phyloP scores from a whole-genome alignment of 1,140 invertebrate species.

The Camponotus vicinus region DNA sequence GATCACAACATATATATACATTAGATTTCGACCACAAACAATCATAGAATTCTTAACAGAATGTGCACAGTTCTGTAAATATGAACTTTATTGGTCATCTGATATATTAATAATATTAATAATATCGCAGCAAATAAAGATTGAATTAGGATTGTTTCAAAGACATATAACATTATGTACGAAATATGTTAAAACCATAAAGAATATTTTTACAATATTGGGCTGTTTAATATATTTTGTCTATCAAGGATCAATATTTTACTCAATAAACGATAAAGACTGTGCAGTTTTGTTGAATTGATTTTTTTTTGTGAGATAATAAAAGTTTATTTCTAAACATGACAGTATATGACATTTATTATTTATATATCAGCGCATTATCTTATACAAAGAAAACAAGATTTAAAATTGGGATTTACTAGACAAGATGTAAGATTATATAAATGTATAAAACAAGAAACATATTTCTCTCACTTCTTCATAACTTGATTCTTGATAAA shows the following conservation, averaged over 20 bases:
- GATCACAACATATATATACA: neutral
- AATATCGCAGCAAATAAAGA: neutral
- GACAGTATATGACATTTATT: constrained; percentile 9
- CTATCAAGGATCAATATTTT: constrained; percentile 35
- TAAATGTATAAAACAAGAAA: constrained; percentile 41
- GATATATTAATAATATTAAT: constrained; percentile 30
- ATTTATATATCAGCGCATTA: constrained; percentile 51
- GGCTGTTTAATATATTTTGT: constrained; percentile 54
- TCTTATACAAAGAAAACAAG: neutral
- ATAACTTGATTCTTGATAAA: neutral
- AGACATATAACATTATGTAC: neutral
- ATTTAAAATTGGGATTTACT: neutral
- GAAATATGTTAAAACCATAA: constrained; percentile 36
- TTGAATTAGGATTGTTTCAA: constrained; percentile 65
- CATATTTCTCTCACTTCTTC: constrained; percentile 35
- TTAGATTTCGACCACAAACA: neutral
- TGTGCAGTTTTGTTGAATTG: constrained; percentile 60
- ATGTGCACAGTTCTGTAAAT: constrained; percentile 10
- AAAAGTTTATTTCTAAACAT: constrained; percentile 33
- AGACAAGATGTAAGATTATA: constrained; percentile 13
- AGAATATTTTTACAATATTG: constrained; percentile 28
- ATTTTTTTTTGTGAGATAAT: constrained; percentile 37
- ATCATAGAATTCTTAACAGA: neutral
- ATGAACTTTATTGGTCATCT: constrained; percentile 54
- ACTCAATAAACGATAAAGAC: constrained; percentile 47